Conservation (phyloP, 1,140 invertebrate genomes). For the Odontomachus brunneus region DNA sequence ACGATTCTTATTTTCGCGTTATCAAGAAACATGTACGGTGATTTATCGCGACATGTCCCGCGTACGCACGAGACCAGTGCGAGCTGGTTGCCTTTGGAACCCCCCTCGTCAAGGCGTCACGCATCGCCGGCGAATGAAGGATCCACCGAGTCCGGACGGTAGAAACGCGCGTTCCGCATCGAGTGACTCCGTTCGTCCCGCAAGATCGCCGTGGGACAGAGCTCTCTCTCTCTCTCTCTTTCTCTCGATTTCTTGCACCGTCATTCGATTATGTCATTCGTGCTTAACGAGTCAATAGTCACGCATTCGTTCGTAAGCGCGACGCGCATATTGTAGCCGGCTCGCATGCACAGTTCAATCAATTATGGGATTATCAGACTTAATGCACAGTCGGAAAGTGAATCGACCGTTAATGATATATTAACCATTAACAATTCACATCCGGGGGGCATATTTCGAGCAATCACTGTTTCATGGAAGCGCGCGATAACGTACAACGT, state of each 20-base stretch:
- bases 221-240: background rate
- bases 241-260: background rate
- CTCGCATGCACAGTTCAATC: constrained; percentile 20
- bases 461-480: constrained; percentile 56
- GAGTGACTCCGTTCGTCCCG: background rate
- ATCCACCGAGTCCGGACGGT: background rate
- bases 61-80: background rate
- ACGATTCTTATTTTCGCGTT: constrained; percentile 33
- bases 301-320: background rate
- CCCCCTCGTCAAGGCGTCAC: constrained; percentile 19
- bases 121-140: constrained; percentile 33
- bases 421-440: constrained; percentile 60
- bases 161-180: background rate
- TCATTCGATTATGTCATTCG: constrained; percentile 19
- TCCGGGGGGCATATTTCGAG: background rate
- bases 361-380: constrained; percentile 58
- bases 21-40: constrained; percentile 26
- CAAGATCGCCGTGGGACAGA: background rate
- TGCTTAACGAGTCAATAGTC: background rate
- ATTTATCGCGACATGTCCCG: constrained; percentile 28
- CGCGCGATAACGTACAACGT: constrained; percentile 36
- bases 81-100: constrained; percentile 26
- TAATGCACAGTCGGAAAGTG: constrained; percentile 50
- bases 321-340: background rate
- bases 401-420: constrained; percentile 68